A percentile compares a stretch with the other conserved stretches of the same genome.
These are phyloP conservation scores for Pycnonotus jocosus DNA, from an alignment of 2,113 vertebrate species.

Conservation along the genomic window DNA sequence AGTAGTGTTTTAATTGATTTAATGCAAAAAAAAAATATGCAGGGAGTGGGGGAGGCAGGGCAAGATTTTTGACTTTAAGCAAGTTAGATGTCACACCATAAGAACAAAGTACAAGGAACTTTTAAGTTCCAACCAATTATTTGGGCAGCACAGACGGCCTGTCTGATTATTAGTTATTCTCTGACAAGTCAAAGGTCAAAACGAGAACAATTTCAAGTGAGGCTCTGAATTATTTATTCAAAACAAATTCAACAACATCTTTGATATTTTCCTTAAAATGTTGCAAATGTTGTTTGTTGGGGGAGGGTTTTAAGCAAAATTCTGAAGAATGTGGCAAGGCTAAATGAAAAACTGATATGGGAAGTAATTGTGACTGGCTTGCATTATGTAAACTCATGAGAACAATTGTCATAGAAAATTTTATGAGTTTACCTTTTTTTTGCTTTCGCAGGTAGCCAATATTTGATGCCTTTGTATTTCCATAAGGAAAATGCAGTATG, in stretches of 20 bases:
- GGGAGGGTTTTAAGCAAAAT: not conserved
- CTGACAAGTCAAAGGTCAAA: not conserved
- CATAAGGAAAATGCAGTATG: not conserved
- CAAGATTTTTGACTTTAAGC: not conserved
- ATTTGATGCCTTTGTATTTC: not conserved
- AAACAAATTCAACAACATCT: not conserved
- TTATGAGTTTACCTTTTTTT: not conserved
- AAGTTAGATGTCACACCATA: not conserved
- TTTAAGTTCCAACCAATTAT: not conserved
- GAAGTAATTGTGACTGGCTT: not conserved
- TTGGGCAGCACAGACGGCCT: not conserved
- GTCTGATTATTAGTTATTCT: not conserved
- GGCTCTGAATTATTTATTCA: not conserved
- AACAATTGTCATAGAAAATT: not conserved
- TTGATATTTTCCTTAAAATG: not conserved
- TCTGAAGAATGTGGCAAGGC: not conserved
- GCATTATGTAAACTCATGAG: not conserved
- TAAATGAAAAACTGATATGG: not conserved
- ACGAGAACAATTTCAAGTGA: not conserved
- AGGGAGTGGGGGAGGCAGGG: accelerated
- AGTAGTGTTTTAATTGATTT: conserved; percentile 14
- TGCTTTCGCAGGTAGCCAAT: not conserved
- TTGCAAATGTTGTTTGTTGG: not conserved
- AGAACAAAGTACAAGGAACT: not conserved
- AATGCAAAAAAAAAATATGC: not conserved